Evolutionary conservation across 2,888 invertebrate species (phyloP).

Genomic region (Orthosia gothica): DNA sequence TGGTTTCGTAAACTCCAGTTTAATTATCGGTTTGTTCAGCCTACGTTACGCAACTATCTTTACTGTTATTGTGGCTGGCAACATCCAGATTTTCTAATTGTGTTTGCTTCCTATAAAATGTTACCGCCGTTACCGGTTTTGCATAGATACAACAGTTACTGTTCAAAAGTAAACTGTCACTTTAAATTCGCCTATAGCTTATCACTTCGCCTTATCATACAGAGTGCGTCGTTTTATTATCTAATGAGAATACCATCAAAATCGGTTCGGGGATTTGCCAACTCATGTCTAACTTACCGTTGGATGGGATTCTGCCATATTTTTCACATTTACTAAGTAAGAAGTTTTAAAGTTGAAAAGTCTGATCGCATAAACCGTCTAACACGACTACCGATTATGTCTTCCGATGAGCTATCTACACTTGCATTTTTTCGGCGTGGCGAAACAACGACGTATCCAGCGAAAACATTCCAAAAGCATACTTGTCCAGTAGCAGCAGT

Average conservation of each 20-base stretch:
- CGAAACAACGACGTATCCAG: not conserved
- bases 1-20: slow-evolving; percentile 45
- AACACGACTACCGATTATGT: not conserved
- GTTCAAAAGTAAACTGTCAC: slow-evolving; percentile 34
- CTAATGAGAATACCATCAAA: slow-evolving; percentile 48
- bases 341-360: not conserved
- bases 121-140: slow-evolving; percentile 36
- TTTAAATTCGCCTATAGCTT: slow-evolving; percentile 47
- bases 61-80: slow-evolving; percentile 57
- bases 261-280: slow-evolving; percentile 31
- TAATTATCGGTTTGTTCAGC: slow-evolving; percentile 43
- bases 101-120: slow-evolving; percentile 41
- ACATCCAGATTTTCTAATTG: slow-evolving; percentile 57
- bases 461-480: not conserved
- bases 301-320: not conserved
- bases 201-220: slow-evolving; percentile 58
- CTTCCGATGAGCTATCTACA: not conserved
- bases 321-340: not conserved
- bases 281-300: not conserved
- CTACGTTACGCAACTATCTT: slow-evolving; percentile 53
- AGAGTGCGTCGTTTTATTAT: slow-evolving; percentile 51
- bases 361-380: not conserved
- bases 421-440: not conserved
- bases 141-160: slow-evolving; percentile 47
- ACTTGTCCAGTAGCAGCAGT: not conserved